Evolutionary conservation across 2,113 vertebrate genomes (phyloP), one percentile per base, ranked within the genome.

Genomic region (Fregata magnificens): DNA sequence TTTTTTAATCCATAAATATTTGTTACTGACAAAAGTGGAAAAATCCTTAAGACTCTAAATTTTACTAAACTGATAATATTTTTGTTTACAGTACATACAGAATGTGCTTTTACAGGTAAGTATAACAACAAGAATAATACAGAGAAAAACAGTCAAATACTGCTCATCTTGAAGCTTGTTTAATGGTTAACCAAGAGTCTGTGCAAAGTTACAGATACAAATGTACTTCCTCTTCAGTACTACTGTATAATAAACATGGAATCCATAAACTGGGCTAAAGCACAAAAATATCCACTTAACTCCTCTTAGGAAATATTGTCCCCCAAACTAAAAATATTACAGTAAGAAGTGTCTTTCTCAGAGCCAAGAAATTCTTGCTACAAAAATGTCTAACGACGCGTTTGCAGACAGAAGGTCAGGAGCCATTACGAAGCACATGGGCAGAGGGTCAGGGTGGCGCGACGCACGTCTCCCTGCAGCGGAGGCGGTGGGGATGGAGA

Each of bases 11-110:
- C 98, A 98, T 99, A 98, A 98, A 98, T 98, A 99, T 98, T 96
- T 98, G 97, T 98, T 98, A 99, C 98, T 98, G 98, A 98, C 98
- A 98, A 99, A 99, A 99, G 98, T 99, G 98, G 98, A 98, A 98
- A 98, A 98, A 96, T 97, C 98, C 98, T 98, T 97, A 98, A 98
- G 98, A 98, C 98, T 96, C 97, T 98, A 98, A 98, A 98, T 97
- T 98, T 98, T 98, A 98, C 98, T 99, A 98, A 98, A 98, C 97
- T 88, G 82, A 96, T 97, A 97, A 97, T 98, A 97, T 72, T 95
- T 95, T 94, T 98, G 97, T 98, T 98, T 98, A 98, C 98, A 98
- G 98, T 98, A 98, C 98, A 98, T 98, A 98, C 91, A 98, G 98
- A 98, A 98, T 99, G 98, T 99, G 98, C 99, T 99, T 99, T 97